Conservation (phyloP, 2,113 vertebrate species). For the Microtus ochrogaster region DNA sequence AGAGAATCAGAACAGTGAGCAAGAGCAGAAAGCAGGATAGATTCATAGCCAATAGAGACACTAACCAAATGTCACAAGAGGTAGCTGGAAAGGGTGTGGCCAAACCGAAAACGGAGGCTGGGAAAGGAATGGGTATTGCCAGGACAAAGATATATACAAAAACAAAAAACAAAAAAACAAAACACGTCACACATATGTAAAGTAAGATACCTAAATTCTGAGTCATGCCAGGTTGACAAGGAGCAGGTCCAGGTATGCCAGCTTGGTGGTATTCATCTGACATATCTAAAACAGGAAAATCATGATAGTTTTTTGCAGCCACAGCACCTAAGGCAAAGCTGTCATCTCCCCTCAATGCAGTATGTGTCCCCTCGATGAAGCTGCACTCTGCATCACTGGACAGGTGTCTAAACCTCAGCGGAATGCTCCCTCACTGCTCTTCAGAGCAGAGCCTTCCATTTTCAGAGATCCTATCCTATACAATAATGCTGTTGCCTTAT, state of each 20-base stretch:
- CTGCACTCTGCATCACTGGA: not conserved
- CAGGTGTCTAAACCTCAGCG: not conserved
- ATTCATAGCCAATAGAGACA: not conserved
- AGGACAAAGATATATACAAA: not conserved
- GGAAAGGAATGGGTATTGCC: not conserved
- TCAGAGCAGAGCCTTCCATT: not conserved
- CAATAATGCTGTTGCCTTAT: not conserved
- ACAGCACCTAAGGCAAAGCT: not conserved
- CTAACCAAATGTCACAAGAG: not conserved
- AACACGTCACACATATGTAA: not conserved
- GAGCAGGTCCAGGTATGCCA: not conserved
- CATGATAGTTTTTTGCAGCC: not conserved
- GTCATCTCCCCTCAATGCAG: not conserved
- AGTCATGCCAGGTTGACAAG: constrained; percentile 38
- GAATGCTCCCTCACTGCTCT: not conserved
- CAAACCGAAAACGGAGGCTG: not conserved
- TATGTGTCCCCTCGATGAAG: not conserved
- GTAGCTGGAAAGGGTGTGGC: not conserved
- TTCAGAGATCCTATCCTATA: not conserved
- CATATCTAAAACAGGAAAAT: not conserved
- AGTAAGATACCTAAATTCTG: constrained; percentile 57
- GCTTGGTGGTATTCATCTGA: not conserved
- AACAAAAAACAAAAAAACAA: not conserved
- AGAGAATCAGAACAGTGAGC: not conserved
- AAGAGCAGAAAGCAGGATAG: not conserved